phyloP scores from a whole-genome alignment of 2,888 invertebrate genomes.

The Drosophila picticornis region DNA sequence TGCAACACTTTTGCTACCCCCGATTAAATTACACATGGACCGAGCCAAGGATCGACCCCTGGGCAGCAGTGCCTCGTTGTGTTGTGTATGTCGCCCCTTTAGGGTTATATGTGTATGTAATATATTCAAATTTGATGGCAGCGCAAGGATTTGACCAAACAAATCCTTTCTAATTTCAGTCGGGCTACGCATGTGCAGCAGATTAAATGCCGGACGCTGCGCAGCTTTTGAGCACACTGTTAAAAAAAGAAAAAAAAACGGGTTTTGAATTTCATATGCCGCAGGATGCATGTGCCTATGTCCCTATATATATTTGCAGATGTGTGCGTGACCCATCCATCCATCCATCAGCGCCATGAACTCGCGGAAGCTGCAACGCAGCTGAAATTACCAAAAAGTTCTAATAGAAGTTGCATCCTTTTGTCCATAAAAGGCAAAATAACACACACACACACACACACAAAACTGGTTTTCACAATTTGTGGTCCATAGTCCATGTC shows the following conservation, averaged over 20 bases:
- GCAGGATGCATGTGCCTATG: constrained; percentile 37
- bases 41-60: constrained; percentile 63
- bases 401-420: constrained; percentile 78
- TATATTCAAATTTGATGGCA: constrained; percentile 63
- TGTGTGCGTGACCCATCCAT: constrained; percentile 69
- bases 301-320: constrained; percentile 2
- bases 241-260: constrained; percentile 42
- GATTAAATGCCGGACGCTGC: constrained; percentile 71
- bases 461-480: constrained; percentile 62
- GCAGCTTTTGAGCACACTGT: constrained; percentile 62
- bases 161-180: constrained; percentile 74
- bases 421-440: constrained; percentile 53
- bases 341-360: constrained; percentile 61
- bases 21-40: constrained; percentile 63
- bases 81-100: constrained; percentile 58
- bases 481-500: constrained; percentile 32
- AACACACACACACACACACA: constrained; percentile 10
- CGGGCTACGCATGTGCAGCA: constrained; percentile 64
- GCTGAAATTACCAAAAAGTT: constrained; percentile 71
- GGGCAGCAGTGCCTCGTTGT: constrained; percentile 47
- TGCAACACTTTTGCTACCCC: constrained; percentile 68
- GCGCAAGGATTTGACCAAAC: constrained; percentile 73
- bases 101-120: constrained; percentile 29
- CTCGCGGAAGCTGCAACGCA: constrained; percentile 66
- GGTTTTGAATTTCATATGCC: constrained; percentile 75